Percentiles rank a stretch among this genome's conserved stretches.
Evolutionary conservation across 2,888 invertebrate species (phyloP).

Genomic region (Apodemia duryi): DNA sequence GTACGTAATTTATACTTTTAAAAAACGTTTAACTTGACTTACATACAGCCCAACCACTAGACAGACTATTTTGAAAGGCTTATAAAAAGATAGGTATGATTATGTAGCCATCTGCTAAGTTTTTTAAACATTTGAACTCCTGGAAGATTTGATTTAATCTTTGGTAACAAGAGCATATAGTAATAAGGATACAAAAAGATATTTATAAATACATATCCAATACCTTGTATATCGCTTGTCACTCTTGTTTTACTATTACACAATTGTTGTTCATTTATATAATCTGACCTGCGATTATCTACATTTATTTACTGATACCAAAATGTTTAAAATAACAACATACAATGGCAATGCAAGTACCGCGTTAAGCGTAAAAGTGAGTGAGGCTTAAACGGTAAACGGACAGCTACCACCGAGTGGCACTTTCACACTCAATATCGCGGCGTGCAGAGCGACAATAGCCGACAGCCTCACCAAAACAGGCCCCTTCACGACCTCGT

Average conservation of each 20-base stretch:
- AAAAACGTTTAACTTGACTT: not conserved
- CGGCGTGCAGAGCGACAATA: conserved; percentile 19
- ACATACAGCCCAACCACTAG: not conserved
- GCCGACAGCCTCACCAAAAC: conserved; percentile 13
- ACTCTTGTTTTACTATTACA: no score
- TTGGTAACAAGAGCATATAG: no score
- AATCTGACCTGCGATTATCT: not conserved
- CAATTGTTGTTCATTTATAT: no score
- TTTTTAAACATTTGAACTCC: no score
- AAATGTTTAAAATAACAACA: conserved; percentile 17
- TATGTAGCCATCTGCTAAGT: no score
- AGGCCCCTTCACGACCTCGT: conserved; percentile 42
- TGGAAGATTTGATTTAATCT: no score
- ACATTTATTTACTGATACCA: not conserved
- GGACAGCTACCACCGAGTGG: conserved; percentile 48
- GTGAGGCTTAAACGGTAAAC: conserved; percentile 58
- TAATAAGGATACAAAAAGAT: no score
- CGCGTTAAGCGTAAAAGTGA: conserved; percentile 48
- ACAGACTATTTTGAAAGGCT: no score
- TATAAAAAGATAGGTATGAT: no score
- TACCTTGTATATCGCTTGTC: not conserved
- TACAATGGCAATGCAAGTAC: conserved; percentile 36
- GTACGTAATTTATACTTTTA: conserved; percentile 1
- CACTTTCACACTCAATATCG: conserved; percentile 64
- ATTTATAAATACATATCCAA: not conserved